These are phyloP conservation scores for Drosophila quasianomalipes DNA, from an alignment of 2,888 invertebrate genomes.

Conservation along the genomic window DNA sequence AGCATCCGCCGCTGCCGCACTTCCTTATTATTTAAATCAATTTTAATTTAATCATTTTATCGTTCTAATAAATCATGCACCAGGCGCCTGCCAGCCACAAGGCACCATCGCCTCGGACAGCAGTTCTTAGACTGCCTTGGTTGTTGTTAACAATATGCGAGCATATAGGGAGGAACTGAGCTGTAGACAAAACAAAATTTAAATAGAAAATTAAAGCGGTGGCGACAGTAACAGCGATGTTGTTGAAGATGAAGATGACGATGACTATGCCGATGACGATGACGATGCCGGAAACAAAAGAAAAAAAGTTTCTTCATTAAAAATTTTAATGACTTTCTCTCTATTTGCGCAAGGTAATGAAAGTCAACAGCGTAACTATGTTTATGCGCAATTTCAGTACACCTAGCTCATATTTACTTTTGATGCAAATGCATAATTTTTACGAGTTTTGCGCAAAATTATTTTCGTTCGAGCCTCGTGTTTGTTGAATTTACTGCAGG, in stretches of 20 bases:
- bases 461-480: constrained; percentile 8
- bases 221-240: constrained; percentile 31
- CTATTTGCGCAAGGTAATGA: constrained; percentile 78
- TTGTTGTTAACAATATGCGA: constrained; percentile 72
- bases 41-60: constrained; percentile 82
- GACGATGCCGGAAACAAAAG: constrained; percentile 66
- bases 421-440: constrained; percentile 56
- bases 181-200: constrained; percentile 75
- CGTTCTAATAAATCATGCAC: constrained; percentile 75
- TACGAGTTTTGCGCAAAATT: constrained; percentile 12
- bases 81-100: constrained; percentile 35
- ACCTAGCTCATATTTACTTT: constrained; percentile 33
- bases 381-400: constrained; percentile 45
- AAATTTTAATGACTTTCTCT: constrained; percentile 77
- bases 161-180: constrained; percentile 48
- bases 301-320: constrained; percentile 79
- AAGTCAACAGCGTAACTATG: constrained; percentile 76
- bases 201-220: constrained; percentile 73
- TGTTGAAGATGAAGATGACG: constrained; percentile 30
- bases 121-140: constrained; percentile 15
- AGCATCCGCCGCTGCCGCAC: constrained; percentile 13
- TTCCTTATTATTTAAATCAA: constrained; percentile 75
- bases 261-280: constrained; percentile 10
- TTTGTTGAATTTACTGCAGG: constrained; percentile 1
- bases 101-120: constrained; percentile 8